Percentiles rank a stretch among this genome's conserved stretches.
Evolutionary conservation across 2,113 vertebrate genomes (phyloP).

Genomic region (Catharus bicknelli): DNA sequence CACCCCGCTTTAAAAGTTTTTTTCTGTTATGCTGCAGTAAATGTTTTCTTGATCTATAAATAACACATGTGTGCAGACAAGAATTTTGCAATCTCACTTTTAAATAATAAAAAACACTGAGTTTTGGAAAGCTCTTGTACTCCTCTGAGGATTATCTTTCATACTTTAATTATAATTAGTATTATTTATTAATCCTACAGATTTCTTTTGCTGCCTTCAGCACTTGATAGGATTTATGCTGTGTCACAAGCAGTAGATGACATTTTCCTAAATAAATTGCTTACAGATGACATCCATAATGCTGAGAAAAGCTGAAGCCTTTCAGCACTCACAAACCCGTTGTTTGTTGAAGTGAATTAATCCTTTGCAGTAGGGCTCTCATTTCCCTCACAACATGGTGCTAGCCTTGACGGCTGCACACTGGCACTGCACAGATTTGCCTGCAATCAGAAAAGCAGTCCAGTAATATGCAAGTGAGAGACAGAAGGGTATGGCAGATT

Average conservation of each 20-base stretch:
- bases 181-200: slow-evolving; percentile 7
- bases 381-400: slow-evolving; percentile 17
- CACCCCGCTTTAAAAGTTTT: neutral
- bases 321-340: neutral
- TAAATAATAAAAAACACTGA: neutral
- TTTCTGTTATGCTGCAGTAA: neutral
- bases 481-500: neutral
- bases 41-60: slow-evolving; percentile 17
- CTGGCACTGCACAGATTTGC: neutral
- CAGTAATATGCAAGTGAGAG: neutral
- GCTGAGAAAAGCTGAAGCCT: neutral
- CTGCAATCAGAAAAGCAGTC: neutral
- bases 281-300: neutral
- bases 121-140: neutral
- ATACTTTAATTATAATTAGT: neutral
- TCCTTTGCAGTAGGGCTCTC: slow-evolving; percentile 19
- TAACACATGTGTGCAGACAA: neutral
- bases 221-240: neutral
- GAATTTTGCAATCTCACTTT: neutral
- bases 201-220: neutral
- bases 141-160: neutral
- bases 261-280: neutral
- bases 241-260: neutral
- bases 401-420: neutral
- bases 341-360: slow-evolving; percentile 33